A percentile compares a stretch with the other conserved stretches of the same genome.
Conservation (phyloP, 2,888 invertebrate genomes). For the Fragum sueziense region DNA sequence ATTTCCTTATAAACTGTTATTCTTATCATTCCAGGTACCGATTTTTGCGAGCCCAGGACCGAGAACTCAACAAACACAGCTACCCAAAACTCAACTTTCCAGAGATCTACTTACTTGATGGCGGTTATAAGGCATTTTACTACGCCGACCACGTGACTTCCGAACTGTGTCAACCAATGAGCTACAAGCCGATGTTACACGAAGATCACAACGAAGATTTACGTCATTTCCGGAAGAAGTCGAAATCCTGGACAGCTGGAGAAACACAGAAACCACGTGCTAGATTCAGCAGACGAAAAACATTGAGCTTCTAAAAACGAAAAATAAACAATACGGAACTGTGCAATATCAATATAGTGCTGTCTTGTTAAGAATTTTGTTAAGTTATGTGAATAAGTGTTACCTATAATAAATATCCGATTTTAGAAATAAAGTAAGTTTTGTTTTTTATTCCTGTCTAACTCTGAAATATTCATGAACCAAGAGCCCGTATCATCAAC, state of each 20-base stretch:
- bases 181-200: constrained; percentile 93
- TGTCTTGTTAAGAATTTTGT: too few species aligned
- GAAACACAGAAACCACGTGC: constrained; percentile 39
- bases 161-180: constrained; percentile 87
- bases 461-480: too few species aligned
- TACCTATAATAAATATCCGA: too few species aligned
- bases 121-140: constrained; percentile 21
- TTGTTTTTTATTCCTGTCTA: too few species aligned
- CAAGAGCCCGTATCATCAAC: too few species aligned
- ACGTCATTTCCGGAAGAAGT: constrained; percentile 88
- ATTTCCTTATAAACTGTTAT: not conserved
- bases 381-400: too few species aligned
- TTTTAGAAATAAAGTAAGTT: too few species aligned
- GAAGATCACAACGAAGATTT: constrained; percentile 89
- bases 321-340: too few species aligned
- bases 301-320: not conserved
- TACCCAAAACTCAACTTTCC: constrained; percentile 22
- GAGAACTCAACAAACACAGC: constrained; percentile 9
- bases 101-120: constrained; percentile 18
- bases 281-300: not conserved
- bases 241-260: constrained; percentile 86
- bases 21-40: constrained; percentile 5
- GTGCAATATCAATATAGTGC: too few species aligned
- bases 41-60: constrained; percentile 9
- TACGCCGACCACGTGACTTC: not conserved